A percentile compares a stretch with the other conserved stretches of the same genome.
These are phyloP conservation scores for Caracal caracal DNA, from an alignment of 2,113 vertebrate species.

Conservation along the genomic window DNA sequence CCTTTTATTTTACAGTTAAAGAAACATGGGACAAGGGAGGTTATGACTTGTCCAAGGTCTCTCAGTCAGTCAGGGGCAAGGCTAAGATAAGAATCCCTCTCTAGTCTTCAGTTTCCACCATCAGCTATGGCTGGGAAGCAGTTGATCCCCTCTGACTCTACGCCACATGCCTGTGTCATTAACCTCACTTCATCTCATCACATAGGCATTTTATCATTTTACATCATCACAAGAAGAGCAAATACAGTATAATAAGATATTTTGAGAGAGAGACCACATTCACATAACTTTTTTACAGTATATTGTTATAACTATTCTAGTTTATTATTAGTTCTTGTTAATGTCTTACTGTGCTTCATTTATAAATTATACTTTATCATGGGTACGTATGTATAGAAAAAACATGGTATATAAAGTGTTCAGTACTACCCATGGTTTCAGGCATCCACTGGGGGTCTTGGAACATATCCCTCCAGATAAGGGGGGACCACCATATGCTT, in stretches of 20 bases:
- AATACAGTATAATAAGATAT: neutral
- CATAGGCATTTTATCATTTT: neutral
- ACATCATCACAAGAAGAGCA: neutral
- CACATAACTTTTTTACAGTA: neutral
- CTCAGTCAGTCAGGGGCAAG: neutral
- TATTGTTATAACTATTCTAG: neutral
- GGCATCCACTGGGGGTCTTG: neutral
- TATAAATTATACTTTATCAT: neutral
- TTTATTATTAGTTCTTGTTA: neutral
- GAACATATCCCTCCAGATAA: neutral
- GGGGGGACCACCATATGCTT: neutral
- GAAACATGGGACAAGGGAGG: neutral
- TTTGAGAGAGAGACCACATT: neutral
- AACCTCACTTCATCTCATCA: neutral
- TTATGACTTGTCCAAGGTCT: neutral
- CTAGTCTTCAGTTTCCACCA: neutral
- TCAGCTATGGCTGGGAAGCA: neutral
- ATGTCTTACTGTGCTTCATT: neutral
- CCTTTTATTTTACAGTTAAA: slow-evolving; percentile 20
- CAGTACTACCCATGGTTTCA: neutral
- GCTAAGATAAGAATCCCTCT: neutral
- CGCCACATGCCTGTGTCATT: neutral
- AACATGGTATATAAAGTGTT: neutral
- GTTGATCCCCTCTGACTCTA: neutral
- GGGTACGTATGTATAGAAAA: neutral